Percentiles rank a stretch among this genome's conserved stretches.
Conservation (phyloP, 2,888 invertebrate species). For the Deladenus siricidicola region DNA sequence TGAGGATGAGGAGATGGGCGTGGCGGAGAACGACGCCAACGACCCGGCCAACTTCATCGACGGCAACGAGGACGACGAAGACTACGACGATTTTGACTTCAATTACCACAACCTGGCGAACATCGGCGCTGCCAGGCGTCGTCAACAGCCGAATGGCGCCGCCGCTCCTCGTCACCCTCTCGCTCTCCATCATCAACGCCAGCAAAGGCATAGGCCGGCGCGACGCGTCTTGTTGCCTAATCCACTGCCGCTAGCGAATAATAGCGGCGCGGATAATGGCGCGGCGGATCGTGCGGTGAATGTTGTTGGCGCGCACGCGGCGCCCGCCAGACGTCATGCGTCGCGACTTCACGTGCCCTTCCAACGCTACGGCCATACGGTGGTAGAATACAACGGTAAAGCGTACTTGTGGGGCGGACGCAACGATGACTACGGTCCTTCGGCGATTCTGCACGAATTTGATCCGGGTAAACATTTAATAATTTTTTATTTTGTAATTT, state of each 20-base stretch:
- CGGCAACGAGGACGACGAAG: neutral
- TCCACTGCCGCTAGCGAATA: neutral
- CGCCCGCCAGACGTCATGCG: neutral
- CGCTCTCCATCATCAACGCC: no score
- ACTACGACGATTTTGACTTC: conserved; percentile 7
- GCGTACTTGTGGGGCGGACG: conserved; percentile 86
- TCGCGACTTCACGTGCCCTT: conserved; percentile 59
- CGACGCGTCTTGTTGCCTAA: neutral
- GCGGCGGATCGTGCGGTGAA: neutral
- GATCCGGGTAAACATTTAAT: conserved; percentile 62
- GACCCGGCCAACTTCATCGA: neutral
- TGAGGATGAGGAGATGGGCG: conserved; percentile 9
- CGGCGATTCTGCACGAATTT: conserved; percentile 73
- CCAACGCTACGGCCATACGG: conserved; percentile 85
- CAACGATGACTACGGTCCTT: conserved; percentile 70
- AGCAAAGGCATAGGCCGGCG: neutral
- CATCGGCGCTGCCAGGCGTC: neutral
- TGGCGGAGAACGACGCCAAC: neutral
- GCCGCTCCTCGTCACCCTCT: neutral
- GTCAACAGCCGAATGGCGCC: neutral
- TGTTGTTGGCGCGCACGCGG: neutral
- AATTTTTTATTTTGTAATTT: neutral
- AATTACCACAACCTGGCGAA: conserved; percentile 8
- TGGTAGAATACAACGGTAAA: conserved; percentile 67
- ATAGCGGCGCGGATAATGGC: neutral